Evolutionary conservation across 2,797 vertebrate genomes (phyloP).

Genomic region (Cuculus canorus): DNA sequence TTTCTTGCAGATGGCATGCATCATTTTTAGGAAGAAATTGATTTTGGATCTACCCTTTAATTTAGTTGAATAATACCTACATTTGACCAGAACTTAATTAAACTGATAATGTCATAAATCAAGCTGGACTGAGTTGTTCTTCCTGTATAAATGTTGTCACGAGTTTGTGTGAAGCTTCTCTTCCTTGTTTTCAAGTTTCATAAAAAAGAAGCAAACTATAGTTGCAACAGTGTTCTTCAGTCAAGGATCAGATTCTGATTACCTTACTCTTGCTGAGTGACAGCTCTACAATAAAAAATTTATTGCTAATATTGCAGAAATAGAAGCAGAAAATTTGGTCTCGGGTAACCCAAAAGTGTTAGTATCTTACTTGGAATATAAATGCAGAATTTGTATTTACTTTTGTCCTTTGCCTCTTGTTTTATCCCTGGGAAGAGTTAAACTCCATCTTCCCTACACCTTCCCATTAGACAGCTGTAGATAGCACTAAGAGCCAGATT

Average conservation of each 20-base stretch:
- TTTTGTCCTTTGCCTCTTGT: background rate
- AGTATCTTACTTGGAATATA: background rate
- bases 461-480: background rate
- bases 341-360: background rate
- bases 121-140: background rate
- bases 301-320: background rate
- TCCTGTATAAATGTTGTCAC: background rate
- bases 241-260: background rate
- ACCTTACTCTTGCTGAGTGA: background rate
- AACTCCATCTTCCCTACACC: background rate
- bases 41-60: background rate
- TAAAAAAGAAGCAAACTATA: background rate
- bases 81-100: constrained; percentile 9
- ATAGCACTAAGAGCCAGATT: background rate
- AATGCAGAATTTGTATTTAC: background rate
- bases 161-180: background rate
- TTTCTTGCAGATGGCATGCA: constrained; percentile 13
- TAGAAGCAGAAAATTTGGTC: background rate
- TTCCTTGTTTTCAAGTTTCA: background rate
- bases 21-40: background rate
- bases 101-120: background rate
- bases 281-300: background rate
- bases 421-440: background rate
- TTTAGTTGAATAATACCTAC: constrained; percentile 1
- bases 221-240: background rate